Evolutionary conservation across 2,888 invertebrate genomes (phyloP).

Genomic region (Myopa tessellatipennis): DNA sequence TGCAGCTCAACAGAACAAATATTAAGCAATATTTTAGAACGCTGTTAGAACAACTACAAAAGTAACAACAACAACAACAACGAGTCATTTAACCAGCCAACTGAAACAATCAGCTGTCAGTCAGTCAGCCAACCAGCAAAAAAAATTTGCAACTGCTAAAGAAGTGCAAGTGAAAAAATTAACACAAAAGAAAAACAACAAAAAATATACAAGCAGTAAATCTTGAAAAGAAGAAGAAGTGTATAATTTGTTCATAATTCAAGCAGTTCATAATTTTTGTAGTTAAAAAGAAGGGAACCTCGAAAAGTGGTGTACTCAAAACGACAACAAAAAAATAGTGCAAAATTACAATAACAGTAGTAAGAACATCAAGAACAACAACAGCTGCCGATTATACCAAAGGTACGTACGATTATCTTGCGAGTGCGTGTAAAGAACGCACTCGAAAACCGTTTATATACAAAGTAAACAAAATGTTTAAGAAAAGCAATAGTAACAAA

Average conservation of each 20-base stretch:
- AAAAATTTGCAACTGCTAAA: background rate
- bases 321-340: background rate
- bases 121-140: background rate
- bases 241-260: background rate
- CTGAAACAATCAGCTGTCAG: background rate
- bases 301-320: background rate
- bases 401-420: background rate
- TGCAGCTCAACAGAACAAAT: slow-evolving; percentile 21
- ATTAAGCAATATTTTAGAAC: slow-evolving; percentile 16
- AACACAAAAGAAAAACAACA: slow-evolving; percentile 8
- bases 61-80: background rate
- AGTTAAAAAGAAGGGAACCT: background rate
- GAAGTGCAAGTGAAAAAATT: background rate
- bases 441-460: background rate
- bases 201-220: background rate
- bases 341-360: background rate
- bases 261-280: background rate
- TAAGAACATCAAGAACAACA: background rate
- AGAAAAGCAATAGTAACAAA: background rate
- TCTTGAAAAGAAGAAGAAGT: background rate
- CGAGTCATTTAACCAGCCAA: slow-evolving; percentile 4
- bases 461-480: background rate
- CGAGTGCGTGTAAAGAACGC: background rate
- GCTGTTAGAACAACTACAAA: too few relatives aligned
- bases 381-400: background rate